Base-by-base conservation (phyloP, 1,140 invertebrate genomes). In the Camponotus pennsylvanicus region DNA sequence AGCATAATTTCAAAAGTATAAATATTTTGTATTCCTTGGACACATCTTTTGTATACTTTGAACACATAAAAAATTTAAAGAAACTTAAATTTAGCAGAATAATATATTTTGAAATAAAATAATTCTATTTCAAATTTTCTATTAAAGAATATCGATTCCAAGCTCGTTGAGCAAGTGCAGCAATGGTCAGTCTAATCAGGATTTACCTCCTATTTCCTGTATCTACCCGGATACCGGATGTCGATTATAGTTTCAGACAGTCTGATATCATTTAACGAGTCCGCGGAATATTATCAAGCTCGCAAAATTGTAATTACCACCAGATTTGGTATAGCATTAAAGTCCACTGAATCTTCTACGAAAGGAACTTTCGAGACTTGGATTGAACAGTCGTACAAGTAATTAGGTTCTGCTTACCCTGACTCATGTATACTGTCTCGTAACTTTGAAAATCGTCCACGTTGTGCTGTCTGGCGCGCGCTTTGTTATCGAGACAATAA, bases 311-410 rank as follows among this genome's bases (percentile, higher is more conserved):
- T 82, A 88, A 89, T 79, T 77, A 57, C 80, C 69, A 55, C 34
- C 32, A 6, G 13, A 57, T 69, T 52, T 45, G 59, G 42, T 64
- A 75, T 63, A 66, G 63, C 85, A 88, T 92, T 90, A 90, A 91
- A 91, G 55, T 75, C 85, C 70, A 92, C 85, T 91, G 85, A 91
- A 92, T 93, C 69, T 89, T 27, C 27, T 89, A 89, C 87, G 77
- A 83, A 32, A 55, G 64, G 71, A 88, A 91, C 89, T 92, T 89
- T 86, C 57, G 61, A 90, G 80, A 57, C 70, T 55, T 42, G 69
- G 21, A 86, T 61, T 66, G 86, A 88, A 67, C 67, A 87, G 18
- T 45, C 76, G 64, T 75, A 88, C 73, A 88, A 88, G 86, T 88
- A 89, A 89, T 88, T 88, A 90, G 69, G 15, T n/a, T n/a, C 32